Evolutionary conservation across 2,888 invertebrate species (phyloP).

Genomic region (Venustoraphidia nigricollis): DNA sequence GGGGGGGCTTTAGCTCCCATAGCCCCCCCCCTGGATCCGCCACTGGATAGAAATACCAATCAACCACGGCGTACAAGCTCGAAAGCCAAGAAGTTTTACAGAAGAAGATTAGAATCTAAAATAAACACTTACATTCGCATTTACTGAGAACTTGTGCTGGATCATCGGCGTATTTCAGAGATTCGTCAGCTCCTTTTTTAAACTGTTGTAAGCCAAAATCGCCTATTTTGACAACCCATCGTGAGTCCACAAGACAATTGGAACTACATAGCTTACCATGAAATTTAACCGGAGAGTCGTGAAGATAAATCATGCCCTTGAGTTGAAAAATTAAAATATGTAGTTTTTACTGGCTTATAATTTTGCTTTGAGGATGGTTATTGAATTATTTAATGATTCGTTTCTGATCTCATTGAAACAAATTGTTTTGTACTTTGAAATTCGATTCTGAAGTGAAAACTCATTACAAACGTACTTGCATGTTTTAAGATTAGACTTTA

Average conservation of each 20-base stretch:
- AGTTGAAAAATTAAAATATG: slow-evolving; percentile 2
- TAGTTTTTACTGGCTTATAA: background rate
- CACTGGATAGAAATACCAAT: too few species aligned
- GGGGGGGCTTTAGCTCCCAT: too few species aligned
- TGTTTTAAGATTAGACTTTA: too few species aligned
- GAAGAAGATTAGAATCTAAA: too few species aligned
- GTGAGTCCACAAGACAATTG: slow-evolving; percentile 86
- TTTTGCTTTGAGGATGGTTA: background rate
- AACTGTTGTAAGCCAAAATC: slow-evolving; percentile 87
- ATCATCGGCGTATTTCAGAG: slow-evolving; percentile 31
- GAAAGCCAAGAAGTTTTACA: too few species aligned
- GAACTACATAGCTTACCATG: slow-evolving; percentile 82
- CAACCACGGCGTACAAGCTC: too few species aligned
- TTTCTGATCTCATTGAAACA: too few species aligned
- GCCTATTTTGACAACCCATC: slow-evolving; percentile 87
- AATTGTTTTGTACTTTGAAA: too few species aligned
- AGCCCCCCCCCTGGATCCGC: too few species aligned
- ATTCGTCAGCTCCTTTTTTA: slow-evolving; percentile 55
- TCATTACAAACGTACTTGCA: too few species aligned
- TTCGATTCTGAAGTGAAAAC: too few species aligned
- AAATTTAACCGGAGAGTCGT: slow-evolving; percentile 70
- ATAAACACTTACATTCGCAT: slow-evolving; percentile 46
- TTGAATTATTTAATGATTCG: background rate
- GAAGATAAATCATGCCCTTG: slow-evolving; percentile 81
- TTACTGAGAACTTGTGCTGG: slow-evolving; percentile 42